Base-by-base conservation (phyloP, 35 echinoderm and acorn worm genomes). In the Hemicentrotus pulcherrimus region DNA sequence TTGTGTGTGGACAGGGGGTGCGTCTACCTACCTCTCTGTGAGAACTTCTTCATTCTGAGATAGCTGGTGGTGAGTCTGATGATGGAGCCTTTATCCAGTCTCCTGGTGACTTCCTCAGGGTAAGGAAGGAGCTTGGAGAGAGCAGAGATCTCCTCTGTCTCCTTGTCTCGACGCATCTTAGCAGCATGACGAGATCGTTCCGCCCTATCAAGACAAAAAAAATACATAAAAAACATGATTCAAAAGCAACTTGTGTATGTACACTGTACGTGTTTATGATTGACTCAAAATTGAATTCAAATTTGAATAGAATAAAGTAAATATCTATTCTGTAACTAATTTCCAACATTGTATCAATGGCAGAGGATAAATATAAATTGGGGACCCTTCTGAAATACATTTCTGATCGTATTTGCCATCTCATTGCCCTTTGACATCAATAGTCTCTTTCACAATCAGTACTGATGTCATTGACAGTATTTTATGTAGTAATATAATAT, bases 141-240 rank as follows among this genome's bases (percentile, higher is more conserved):
- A 10, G 98, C 97, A 10, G 97, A 48, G 48, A 99, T 98, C 95
- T 99, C 97, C 95, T 96, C 97, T 1, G 95, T 96, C 94, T 99
- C 98, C 86, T 99, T 99, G 95, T 99, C 98, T 33, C 98, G 95
- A 31, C 98, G 96, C 98, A 99, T 99, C 95, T 99, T 99, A 65
- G 98, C 98, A 47, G 98, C 98, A 98, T 99, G 95, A 46, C 98
- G 97, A 91, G 98, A 99, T 55, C 97, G 96, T 95, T 99, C 98
- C 70, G 98, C 98, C 95, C 98, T 99, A 78, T 22, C 65, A 78
- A 78, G 0, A n/a, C 3, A 78, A n/a, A n/a, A 78, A n/a, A n/a
- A 78, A 78, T 7, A 78, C 13, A 6, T 78, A 24, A 7, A 28
- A 78, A 78, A 28, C 65, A 78, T 28, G 19, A 78, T 78, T 78